Percentiles rank a stretch among this genome's conserved stretches.
Conservation (phyloP, 2,797 vertebrate species). For the Spondyliosoma cantharus region DNA sequence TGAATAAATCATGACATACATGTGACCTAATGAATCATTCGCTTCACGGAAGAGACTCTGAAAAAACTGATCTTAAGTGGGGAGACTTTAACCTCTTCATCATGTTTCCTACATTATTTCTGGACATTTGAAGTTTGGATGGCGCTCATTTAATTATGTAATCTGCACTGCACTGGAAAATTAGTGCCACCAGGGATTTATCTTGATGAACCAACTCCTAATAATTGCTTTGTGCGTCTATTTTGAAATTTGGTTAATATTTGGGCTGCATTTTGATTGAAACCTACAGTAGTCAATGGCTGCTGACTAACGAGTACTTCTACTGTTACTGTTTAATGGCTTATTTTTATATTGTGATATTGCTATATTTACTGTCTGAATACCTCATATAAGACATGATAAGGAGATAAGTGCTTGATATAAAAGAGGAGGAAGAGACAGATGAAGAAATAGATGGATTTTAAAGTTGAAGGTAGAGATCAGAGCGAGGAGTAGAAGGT, state of each 20-base stretch:
- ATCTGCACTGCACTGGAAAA: not conserved
- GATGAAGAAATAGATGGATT: not conserved
- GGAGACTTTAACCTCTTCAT: too few species aligned
- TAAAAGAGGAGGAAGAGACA: not conserved
- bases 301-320: not conserved
- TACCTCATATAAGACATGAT: not conserved
- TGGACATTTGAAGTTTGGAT: too few species aligned
- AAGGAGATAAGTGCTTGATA: too few species aligned
- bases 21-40: too few species aligned
- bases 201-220: too few species aligned
- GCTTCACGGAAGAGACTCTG: too few species aligned
- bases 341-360: not conserved
- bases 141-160: too few species aligned
- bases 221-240: not conserved
- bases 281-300: not conserved
- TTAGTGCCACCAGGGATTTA: not conserved
- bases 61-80: too few species aligned
- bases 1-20: too few species aligned
- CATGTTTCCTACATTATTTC: too few species aligned
- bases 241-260: too few species aligned
- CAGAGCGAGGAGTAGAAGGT: not conserved
- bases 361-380: not conserved
- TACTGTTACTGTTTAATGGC: not conserved
- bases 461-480: not conserved
- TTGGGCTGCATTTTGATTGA: too few species aligned